Evolutionary conservation across 2,797 vertebrate genomes (phyloP), one percentile per base, ranked within the genome.

Genomic region (Nannoperca australis): DNA sequence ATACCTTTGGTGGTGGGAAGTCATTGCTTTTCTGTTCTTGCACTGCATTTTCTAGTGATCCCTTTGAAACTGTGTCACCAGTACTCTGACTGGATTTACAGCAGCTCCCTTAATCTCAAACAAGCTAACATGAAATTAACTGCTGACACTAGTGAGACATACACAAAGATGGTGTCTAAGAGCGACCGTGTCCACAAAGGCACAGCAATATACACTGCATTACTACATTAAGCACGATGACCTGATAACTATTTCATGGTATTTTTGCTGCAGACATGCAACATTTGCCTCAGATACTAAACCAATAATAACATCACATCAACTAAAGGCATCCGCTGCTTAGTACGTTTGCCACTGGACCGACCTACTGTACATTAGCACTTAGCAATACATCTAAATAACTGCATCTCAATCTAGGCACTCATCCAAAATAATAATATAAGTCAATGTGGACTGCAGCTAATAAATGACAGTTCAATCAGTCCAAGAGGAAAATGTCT

Each of bases 341-440:
- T 42, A 30, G 74, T 50, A 81, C 62, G 66, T 74, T 76, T 82
- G 64, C 61, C 59, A 63, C 27, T 69, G 63, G 72, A 64, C 58
- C 36, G 36, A 38, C 36, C 44, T 27, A 32, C 69, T 81, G 68
- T 84, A 80, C 73, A 85, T 83, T 86, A 77, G 80, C 67, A 61
- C 79, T 83, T 60, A 81, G 80, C 85, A 73, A 70, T 78, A 79
- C 79, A 80, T 90, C 82, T 78, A 54, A 87, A 86, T 84, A 84
- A 80, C 75, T 80, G 81, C 80, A 84, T 73, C 80, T 79, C 64
- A 65, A 58, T 86, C 79, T 20, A 85, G 85, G 82, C 90, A 75
- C 54, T 66, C 50, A 9, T 85, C 89, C 84, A 91, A 85, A 81
- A 78, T 82, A 77, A 87, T 78, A 82, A 84, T 87, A 75, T 82